Base-by-base conservation (phyloP, 2,113 vertebrate genomes). In the Neomonachus schauinslandi region DNA sequence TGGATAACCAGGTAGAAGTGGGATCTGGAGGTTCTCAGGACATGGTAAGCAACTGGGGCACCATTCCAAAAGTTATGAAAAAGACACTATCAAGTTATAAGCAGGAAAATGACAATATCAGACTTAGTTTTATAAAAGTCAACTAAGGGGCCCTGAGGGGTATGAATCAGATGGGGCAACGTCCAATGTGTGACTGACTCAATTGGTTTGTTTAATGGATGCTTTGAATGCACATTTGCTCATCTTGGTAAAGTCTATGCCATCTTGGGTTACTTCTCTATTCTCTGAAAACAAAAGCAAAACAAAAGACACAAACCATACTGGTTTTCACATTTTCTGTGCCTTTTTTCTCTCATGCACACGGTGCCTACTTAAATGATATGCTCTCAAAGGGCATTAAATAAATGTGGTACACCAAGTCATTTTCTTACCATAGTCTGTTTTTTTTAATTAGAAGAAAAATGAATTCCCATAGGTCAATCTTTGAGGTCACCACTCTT, bases 381-480 rank as follows among this genome's bases (percentile, higher is more conserved):
- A 33, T 6, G 8, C 15, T 92, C 28, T 90, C 26, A 67, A 51
- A 95, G 55, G 19, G 4, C 28, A 46, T 61, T 82, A 71, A 63
- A 63, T 91, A 89, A 92, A 71, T 77, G 11, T 82, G 11, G 9
- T 69, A 6, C 6, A n/a, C 10, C 22, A 59, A 59, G 21, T 69
- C 53, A 94, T 74, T 95, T 79, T 79, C 21, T 89, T 57, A 26
- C 7, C 33, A 36, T 24, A 61, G 31, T 80, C 22, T 46, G 4
- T 39, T 86, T 80, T 57, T 72, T 67, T 72, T 74, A 83, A 94
- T 51, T 59, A 92, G 39, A 96, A 91, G 31, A 57, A 21, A 72
- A 83, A 95, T 67, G 65, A 22, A 7, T 36, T 83, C 31, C 31
- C 21, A 24, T 9, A 19, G 33, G 16, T 80, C 49, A 57, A 33